Base-by-base conservation (phyloP, 2,113 vertebrate species). In the Syngnathus floridae region DNA sequence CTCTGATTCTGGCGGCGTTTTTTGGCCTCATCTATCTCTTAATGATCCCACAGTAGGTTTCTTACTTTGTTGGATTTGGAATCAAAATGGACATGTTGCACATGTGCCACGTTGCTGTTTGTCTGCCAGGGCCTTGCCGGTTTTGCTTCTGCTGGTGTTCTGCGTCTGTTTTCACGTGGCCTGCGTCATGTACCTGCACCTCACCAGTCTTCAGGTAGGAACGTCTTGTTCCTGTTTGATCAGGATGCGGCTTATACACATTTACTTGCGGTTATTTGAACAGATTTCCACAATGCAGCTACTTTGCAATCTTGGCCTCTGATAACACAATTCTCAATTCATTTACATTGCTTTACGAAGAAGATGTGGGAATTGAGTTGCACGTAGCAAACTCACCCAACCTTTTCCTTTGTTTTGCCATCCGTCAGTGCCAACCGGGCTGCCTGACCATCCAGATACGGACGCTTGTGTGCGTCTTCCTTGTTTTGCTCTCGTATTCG, bases 401-500 rank as follows among this genome's bases (percentile, higher is more conserved):
- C 19, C 8, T 46, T 35, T 62, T 35, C 52, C 57, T 38, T 38
- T n/a, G 16, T 48, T 69, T 16, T 52, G 48, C 38, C 65, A 79
- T 69, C 57, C 65, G 79, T 69, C 57, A 99, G 97, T 99, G 97
- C 87, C 93, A 97, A 87, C 97, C 96, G 63, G 94, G 95, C 73
- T 99, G 95, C 93, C 95, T 99, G 86, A 98, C 95, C 65, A 94
- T 98, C 85, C 93, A 93, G 89, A 97, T 99, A 81, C 91, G 95
- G 82, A 98, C 97, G 0, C 87, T 92, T 74, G 85, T 99, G 65
- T 97, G 91, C 81, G 84, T 95, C 72, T 94, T 95, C 87, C 92
- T 98, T 21, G 94, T 93, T 67, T 88, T 96, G 78, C 90, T 99
- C 79, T 93, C 93, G 83, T 99, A 95, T 82, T 93, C 95, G 0